A percentile compares a stretch with the other conserved stretches of the same genome.
Evolutionary conservation across 30 jellyfish, hydroid and myxozoan species (phyloP).

Genomic region (Rhopilema esculentum): DNA sequence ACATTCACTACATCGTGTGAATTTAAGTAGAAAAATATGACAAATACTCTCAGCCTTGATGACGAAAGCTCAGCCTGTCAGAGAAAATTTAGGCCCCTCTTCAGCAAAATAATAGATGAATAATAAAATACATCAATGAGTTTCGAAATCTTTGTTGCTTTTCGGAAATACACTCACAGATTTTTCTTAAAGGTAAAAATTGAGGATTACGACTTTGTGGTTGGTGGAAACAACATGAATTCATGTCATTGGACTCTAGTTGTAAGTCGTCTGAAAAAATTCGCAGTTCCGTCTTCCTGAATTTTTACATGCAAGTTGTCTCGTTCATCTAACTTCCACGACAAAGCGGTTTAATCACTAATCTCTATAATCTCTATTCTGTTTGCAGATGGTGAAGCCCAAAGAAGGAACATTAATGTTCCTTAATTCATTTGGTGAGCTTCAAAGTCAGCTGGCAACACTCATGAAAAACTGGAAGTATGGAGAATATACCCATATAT

Average conservation of each 20-base stretch:
- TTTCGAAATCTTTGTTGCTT: not conserved
- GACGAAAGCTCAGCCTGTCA: not conserved
- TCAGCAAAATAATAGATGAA: not conserved
- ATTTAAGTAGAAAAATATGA: not conserved
- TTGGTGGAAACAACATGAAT: not conserved
- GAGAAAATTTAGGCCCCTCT: not conserved
- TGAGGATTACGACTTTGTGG: not conserved
- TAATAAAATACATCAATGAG: not conserved
- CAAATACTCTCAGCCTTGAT: not conserved
- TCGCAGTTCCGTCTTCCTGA: not conserved
- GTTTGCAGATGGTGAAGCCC: not conserved
- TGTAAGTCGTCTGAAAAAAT: not conserved
- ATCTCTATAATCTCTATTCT: not conserved
- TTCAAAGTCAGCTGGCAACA: not conserved
- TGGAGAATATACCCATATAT: not conserved
- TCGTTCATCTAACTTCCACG: not conserved
- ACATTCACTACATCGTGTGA: not conserved
- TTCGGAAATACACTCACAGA: not conserved
- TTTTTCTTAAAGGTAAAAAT: not conserved
- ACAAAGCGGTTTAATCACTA: not conserved
- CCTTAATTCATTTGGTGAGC: slow-evolving; percentile 3
- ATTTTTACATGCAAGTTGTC: not conserved
- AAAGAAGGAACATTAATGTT: not conserved
- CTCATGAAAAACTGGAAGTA: slow-evolving; percentile 10
- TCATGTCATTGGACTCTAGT: slow-evolving; percentile 7